Base-by-base conservation (phyloP, 2,797 vertebrate species). In the Tapirus indicus region DNA sequence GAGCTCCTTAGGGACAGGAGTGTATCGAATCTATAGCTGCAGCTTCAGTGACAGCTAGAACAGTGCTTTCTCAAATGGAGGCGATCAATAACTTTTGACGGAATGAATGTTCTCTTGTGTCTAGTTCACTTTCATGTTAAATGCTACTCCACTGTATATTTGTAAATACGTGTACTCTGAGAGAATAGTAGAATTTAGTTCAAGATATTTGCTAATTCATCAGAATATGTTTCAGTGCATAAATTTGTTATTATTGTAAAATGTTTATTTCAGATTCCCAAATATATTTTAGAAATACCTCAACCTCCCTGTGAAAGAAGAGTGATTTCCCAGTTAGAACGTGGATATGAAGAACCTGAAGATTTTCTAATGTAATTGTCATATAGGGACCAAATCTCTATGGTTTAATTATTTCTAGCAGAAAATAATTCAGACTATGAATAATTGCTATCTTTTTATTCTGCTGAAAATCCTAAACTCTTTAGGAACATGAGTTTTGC, bases 231-330 rank as follows among this genome's bases (percentile, higher is more conserved):
- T 91, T 84, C 9, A 41, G 13, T 47, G 56, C 2, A 47, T 47
- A 47, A 47, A 6, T 71, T 71, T 64, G 44, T n/a, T 66, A 80
- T 82, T 82, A 58, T 35, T 17, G 20, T 49, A 66, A 93, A 90
- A 82, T 23, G 49, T 27, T 35, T 83, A 47, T 78, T 94, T 32
- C 69, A 20, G 7, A 74, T 79, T 69, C 0, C 2, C 60, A 88
- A 62, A 52, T 88, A 47, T 20, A 56, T 56, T 44, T 82, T 88
- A 74, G 49, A 9, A 13, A 35, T 32, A 52, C 7, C 16, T 64
- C 86, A 27, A 35, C 87, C 35, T 96, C 96, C 97, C 94, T 97
- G 86, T 85, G n/a, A 66, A 66, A 82, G 23, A 27, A 68, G 13
- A 56, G 25, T 21, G 29, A 60, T 80, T 85, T 97, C 32, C 49